Conservation (phyloP, 2,888 invertebrate species). For the Busseola fusca region DNA sequence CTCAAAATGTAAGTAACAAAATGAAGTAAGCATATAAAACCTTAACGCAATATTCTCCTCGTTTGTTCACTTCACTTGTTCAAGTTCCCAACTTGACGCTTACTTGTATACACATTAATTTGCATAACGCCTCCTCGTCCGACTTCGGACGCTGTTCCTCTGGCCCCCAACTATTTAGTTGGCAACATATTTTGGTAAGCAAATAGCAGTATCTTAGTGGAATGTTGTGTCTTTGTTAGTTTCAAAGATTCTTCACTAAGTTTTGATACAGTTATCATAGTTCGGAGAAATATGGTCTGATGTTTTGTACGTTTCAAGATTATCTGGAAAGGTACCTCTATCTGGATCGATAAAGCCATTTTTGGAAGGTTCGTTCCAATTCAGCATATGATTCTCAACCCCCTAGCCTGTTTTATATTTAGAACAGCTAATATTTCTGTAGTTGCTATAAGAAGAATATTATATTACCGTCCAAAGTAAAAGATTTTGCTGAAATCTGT, state of each 20-base stretch:
- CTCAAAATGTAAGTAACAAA: slow-evolving; percentile 20
- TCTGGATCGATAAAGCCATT: neutral
- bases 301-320: neutral
- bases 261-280: slow-evolving; percentile 21
- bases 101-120: slow-evolving; percentile 73
- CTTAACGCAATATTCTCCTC: slow-evolving; percentile 47
- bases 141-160: slow-evolving; percentile 56
- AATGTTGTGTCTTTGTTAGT: slow-evolving; percentile 40
- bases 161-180: slow-evolving; percentile 48
- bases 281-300: neutral
- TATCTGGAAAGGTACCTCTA: neutral
- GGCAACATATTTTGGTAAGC: slow-evolving; percentile 41
- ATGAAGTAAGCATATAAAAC: slow-evolving; percentile 34
- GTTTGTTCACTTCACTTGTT: slow-evolving; percentile 48
- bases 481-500: neutral
- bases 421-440: too few species aligned
- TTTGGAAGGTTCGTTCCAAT: neutral
- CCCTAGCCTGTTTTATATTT: neutral
- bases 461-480: neutral
- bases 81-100: slow-evolving; percentile 53
- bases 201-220: slow-evolving; percentile 15
- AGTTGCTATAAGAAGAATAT: too few species aligned
- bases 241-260: slow-evolving; percentile 38
- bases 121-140: slow-evolving; percentile 72
- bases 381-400: neutral